Conservation (phyloP, 2,113 vertebrate genomes). For the Poeciliopsis prolifica region DNA sequence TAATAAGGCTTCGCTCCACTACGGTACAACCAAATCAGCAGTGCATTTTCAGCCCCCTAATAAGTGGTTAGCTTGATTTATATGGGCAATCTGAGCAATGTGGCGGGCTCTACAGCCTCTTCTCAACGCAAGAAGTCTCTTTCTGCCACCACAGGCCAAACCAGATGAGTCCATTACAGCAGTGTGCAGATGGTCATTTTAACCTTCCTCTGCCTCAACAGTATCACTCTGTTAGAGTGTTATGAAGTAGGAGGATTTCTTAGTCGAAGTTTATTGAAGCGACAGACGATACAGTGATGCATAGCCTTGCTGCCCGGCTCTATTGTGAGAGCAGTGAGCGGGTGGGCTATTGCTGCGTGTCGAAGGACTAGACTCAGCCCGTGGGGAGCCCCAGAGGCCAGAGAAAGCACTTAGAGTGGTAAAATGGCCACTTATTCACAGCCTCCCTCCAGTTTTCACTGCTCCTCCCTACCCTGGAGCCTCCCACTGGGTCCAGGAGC, state of each 20-base stretch:
- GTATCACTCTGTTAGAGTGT: slow-evolving; percentile 45
- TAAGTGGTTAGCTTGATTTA: slow-evolving; percentile 82
- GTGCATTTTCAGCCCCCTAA: slow-evolving; percentile 77
- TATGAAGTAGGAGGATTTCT: slow-evolving; percentile 58
- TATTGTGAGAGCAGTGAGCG: slow-evolving; percentile 66
- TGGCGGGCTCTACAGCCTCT: slow-evolving; percentile 60
- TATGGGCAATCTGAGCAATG: slow-evolving; percentile 67
- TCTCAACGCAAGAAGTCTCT: slow-evolving; percentile 50
- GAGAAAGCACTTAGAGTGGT: slow-evolving; percentile 76
- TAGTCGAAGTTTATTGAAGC: slow-evolving; percentile 60
- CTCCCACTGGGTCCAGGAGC: slow-evolving; percentile 64
- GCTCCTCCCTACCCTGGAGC: slow-evolving; percentile 60
- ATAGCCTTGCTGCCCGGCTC: slow-evolving; percentile 51
- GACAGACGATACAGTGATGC: slow-evolving; percentile 68
- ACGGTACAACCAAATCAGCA: slow-evolving; percentile 79
- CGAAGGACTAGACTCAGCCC: slow-evolving; percentile 48
- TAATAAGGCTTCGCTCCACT: slow-evolving; percentile 80
- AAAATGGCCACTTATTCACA: slow-evolving; percentile 77
- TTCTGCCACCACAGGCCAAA: slow-evolving; percentile 58
- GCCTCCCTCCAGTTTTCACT: slow-evolving; percentile 52
- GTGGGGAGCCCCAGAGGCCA: slow-evolving; percentile 66
- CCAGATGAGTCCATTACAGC: slow-evolving; percentile 72
- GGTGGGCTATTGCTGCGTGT: slow-evolving; percentile 47
- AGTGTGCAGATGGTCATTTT: slow-evolving; percentile 58
- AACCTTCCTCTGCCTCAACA: slow-evolving; percentile 53